These are phyloP conservation scores for Taxidea taxus DNA, from an alignment of 2,113 vertebrate genomes.

Conservation along the genomic window DNA sequence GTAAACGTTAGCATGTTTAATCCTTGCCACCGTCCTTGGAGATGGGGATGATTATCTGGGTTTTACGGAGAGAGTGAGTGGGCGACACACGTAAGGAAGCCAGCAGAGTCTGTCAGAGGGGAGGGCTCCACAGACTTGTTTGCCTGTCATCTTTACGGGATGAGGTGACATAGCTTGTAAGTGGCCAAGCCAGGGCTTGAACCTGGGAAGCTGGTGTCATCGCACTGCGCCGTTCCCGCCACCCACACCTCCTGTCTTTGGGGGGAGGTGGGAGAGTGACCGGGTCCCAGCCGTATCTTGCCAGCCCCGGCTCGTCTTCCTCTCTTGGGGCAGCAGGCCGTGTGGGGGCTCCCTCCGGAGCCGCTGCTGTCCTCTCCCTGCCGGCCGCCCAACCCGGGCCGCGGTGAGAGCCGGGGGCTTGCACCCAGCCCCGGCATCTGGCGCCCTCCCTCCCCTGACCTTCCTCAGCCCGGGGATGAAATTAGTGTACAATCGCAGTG, in stretches of 20 bases:
- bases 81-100: rapidly evolving
- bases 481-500: background rate
- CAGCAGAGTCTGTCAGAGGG: background rate
- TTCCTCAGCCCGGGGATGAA: background rate
- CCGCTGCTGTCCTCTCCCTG: background rate
- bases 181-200: background rate
- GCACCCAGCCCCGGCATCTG: background rate
- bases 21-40: background rate
- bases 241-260: background rate
- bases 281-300: background rate
- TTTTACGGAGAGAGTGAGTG: background rate
- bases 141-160: background rate
- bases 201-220: background rate
- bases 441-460: background rate
- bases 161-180: background rate
- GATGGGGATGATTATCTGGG: background rate
- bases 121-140: rapidly evolving
- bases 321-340: background rate
- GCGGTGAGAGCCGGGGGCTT: background rate
- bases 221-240: rapidly evolving
- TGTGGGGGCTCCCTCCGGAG: background rate
- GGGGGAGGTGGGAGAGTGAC: background rate
- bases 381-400: rapidly evolving
- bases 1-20: rapidly evolving
- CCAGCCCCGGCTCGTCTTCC: rapidly evolving